phyloP scores from a whole-genome alignment of 2,888 invertebrate species.

The Helleia helle region DNA sequence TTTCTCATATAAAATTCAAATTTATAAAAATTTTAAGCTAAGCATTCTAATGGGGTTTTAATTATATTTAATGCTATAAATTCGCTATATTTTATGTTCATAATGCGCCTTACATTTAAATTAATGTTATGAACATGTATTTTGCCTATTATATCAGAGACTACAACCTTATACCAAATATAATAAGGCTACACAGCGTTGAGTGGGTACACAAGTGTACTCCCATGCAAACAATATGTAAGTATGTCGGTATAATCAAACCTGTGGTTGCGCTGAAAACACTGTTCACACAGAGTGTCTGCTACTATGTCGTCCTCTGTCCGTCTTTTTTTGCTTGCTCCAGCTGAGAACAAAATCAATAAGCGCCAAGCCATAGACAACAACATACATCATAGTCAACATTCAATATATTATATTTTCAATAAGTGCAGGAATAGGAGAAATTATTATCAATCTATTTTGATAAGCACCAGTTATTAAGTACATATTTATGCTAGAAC shows the following conservation, averaged over 20 bases:
- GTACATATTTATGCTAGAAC: background rate
- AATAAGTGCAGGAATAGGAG: background rate
- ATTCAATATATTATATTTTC: background rate
- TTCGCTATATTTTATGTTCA: conserved; percentile 14
- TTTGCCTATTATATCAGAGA: background rate
- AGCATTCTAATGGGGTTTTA: conserved; percentile 7
- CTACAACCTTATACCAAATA: background rate
- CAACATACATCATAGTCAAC: conserved; percentile 9
- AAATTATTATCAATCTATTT: background rate
- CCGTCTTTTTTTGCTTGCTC: conserved; percentile 47
- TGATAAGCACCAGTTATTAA: background rate
- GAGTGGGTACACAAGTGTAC: conserved; percentile 1
- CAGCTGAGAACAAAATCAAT: conserved; percentile 63
- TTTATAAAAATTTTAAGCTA: conserved; percentile 6
- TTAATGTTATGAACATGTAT: conserved; percentile 9
- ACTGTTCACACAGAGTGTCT: conserved; percentile 40
- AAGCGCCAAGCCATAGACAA: conserved; percentile 52
- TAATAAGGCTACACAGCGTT: conserved; percentile 1
- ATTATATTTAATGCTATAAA: conserved; percentile 13
- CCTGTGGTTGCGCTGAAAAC: conserved; percentile 47
- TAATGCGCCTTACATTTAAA: conserved; percentile 16
- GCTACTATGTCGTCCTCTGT: conserved; percentile 30
- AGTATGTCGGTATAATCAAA: conserved; percentile 31
- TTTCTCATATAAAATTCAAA: background rate
- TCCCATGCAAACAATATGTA: conserved; percentile 14